Conservation (phyloP, 2,888 invertebrate genomes). For the Rhaphigaster nebulosa region DNA sequence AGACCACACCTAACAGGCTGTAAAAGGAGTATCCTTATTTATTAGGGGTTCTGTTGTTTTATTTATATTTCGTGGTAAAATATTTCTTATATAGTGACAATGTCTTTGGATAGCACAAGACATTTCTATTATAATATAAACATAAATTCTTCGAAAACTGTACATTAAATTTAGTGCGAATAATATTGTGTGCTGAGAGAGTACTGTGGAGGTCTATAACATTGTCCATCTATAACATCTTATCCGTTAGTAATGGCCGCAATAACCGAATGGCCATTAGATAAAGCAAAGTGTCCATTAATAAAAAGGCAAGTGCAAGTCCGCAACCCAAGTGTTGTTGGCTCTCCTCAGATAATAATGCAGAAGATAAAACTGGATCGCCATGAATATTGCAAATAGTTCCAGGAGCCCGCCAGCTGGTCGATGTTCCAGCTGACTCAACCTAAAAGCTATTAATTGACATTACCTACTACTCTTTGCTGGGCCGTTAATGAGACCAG, state of each 20-base stretch:
- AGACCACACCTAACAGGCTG: no score
- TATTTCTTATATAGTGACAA: no score
- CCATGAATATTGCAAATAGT: neutral
- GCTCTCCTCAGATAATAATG: no score
- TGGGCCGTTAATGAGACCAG: neutral
- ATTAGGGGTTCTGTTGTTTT: no score
- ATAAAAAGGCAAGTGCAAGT: neutral
- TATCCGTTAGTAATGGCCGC: neutral
- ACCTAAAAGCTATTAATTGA: neutral
- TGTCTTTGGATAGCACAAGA: no score
- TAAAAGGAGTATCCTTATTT: no score
- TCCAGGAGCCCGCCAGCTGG: neutral
- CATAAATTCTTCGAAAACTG: no score
- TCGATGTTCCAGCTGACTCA: no score
- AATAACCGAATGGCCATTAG: neutral
- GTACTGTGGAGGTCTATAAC: neutral
- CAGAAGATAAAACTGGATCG: neutral
- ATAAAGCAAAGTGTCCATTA: neutral
- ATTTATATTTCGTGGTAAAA: no score
- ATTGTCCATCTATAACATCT: neutral
- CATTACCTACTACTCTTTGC: neutral
- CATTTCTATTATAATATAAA: no score
- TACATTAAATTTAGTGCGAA: no score
- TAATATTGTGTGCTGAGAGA: neutral
- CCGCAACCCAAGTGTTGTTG: neutral